Conservation (phyloP, 2,797 vertebrate species). For the Sebastes matsubarae region DNA sequence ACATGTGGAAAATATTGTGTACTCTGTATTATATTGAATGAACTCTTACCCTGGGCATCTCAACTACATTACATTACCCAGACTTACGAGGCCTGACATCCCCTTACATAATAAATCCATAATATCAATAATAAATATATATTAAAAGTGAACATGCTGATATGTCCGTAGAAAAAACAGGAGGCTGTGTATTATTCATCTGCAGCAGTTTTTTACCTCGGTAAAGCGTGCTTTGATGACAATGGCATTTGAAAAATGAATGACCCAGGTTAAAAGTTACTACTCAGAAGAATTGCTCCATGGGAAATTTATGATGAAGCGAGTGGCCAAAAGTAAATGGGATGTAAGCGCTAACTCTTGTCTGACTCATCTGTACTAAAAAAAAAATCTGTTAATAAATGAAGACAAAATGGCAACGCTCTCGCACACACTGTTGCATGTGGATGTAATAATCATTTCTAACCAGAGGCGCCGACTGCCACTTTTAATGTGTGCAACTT, state of each 20-base stretch:
- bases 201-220: conserved; percentile 59
- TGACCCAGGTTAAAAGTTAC: conserved; percentile 69
- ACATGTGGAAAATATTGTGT: conserved; percentile 51
- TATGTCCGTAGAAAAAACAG: conserved; percentile 50
- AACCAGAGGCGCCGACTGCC: conserved; percentile 56
- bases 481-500: conserved; percentile 55
- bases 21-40: conserved; percentile 40
- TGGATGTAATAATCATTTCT: conserved; percentile 62
- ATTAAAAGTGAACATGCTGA: conserved; percentile 65
- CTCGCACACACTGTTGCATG: conserved; percentile 53
- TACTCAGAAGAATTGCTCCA: conserved; percentile 65
- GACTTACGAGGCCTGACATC: conserved; percentile 39
- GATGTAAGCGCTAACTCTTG: conserved; percentile 66
- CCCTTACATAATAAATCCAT: conserved; percentile 61
- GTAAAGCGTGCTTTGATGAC: conserved; percentile 66
- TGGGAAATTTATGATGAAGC: conserved; percentile 73
- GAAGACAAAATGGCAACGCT: conserved; percentile 60
- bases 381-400: conserved; percentile 66
- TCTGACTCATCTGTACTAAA: conserved; percentile 60
- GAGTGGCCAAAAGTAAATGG: conserved; percentile 71
- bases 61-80: conserved; percentile 41
- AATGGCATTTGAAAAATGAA: conserved; percentile 76
- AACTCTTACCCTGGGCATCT: conserved; percentile 36
- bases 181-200: conserved; percentile 69
- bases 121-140: conserved; percentile 74